These are phyloP conservation scores for Platycnemis pennipes DNA, from an alignment of 2,888 invertebrate genomes.

Conservation along the genomic window DNA sequence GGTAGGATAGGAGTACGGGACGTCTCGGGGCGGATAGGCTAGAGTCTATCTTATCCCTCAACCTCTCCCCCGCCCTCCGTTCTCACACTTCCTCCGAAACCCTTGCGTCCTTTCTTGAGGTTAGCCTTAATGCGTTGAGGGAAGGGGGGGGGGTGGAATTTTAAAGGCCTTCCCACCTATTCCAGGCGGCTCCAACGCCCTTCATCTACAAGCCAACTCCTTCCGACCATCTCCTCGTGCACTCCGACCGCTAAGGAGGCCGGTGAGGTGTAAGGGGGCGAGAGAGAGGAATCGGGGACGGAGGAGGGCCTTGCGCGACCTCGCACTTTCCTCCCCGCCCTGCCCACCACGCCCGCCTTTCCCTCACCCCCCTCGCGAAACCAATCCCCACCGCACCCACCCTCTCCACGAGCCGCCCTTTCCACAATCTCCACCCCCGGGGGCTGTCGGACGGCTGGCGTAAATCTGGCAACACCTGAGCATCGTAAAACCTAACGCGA, in stretches of 20 bases:
- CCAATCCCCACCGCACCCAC: neutral
- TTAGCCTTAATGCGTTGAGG: slow-evolving; percentile 52
- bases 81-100: neutral
- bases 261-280: neutral
- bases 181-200: neutral
- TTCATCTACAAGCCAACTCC: slow-evolving; percentile 59
- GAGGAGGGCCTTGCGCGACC: neutral
- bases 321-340: slow-evolving; percentile 6
- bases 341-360: neutral
- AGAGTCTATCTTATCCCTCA: slow-evolving; percentile 21
- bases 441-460: slow-evolving; percentile 58
- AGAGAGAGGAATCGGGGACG: neutral
- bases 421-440: slow-evolving; percentile 38
- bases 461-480: slow-evolving; percentile 68
- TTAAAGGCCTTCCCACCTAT: neutral
- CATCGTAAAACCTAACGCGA: slow-evolving; percentile 67
- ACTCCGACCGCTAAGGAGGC: slow-evolving; percentile 23
- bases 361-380: neutral
- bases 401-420: neutral
- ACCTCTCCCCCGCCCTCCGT: neutral
- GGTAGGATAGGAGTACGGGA: neutral
- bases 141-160: neutral
- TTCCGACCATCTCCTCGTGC: slow-evolving; percentile 49
- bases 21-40: neutral
- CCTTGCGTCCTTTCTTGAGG: slow-evolving; percentile 38